phyloP scores from a whole-genome alignment of 2,797 vertebrate species.

The Sandelia bainsii region DNA sequence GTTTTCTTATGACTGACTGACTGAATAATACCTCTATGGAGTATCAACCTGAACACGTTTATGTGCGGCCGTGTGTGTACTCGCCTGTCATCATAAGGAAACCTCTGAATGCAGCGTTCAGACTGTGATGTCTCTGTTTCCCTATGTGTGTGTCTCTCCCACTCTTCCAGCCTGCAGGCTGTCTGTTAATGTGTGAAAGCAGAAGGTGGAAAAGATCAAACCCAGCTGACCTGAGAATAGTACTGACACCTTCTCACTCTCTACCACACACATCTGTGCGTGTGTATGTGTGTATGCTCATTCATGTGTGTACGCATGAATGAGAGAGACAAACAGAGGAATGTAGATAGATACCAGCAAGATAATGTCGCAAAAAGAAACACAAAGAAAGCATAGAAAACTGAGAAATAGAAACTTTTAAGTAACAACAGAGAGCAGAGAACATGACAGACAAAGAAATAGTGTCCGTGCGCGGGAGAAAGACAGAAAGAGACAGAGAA shows the following conservation, averaged over 20 bases:
- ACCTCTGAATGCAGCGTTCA: slow-evolving; percentile 39
- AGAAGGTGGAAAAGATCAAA: slow-evolving; percentile 82
- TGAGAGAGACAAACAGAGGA: slow-evolving; percentile 15
- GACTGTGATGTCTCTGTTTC: slow-evolving; percentile 45
- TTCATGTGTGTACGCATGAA: slow-evolving; percentile 14
- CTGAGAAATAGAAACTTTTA: slow-evolving; percentile 35
- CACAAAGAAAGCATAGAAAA: slow-evolving; percentile 11
- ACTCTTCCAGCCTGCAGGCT: slow-evolving; percentile 68
- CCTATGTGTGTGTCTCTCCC: slow-evolving; percentile 23
- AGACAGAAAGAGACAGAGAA: slow-evolving; percentile 54
- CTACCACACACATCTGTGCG: slow-evolving; percentile 47
- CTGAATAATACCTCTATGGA: neutral
- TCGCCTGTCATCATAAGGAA: slow-evolving; percentile 47
- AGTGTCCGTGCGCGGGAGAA: slow-evolving; percentile 28
- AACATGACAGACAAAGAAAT: slow-evolving; percentile 51
- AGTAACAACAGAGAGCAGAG: slow-evolving; percentile 13
- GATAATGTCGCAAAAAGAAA: neutral
- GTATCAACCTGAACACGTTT: slow-evolving; percentile 14
- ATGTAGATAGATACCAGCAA: slow-evolving; percentile 6
- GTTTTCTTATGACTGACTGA: slow-evolving; percentile 14
- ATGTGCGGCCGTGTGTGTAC: slow-evolving; percentile 14
- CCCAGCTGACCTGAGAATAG: slow-evolving; percentile 79
- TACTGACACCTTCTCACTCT: slow-evolving; percentile 78
- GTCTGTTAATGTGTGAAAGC: slow-evolving; percentile 79
- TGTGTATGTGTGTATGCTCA: slow-evolving; percentile 23